Evolutionary conservation across 2,888 invertebrate genomes (phyloP).

Genomic region (Caenorhabditis macrosperma): DNA sequence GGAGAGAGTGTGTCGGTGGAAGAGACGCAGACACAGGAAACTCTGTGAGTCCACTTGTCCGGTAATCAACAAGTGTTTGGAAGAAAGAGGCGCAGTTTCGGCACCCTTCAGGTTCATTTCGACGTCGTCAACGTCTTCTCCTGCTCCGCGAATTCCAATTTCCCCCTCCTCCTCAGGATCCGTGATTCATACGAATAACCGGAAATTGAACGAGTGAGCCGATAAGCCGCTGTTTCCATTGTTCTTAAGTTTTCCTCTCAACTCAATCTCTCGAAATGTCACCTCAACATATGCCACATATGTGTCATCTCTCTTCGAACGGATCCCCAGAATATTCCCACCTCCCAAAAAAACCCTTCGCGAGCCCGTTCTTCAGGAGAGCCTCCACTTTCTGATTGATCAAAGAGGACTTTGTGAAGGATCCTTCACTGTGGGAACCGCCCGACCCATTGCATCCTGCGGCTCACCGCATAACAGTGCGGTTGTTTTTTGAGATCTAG

Average conservation of each 20-base stretch:
- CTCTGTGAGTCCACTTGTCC: slow-evolving; percentile 28
- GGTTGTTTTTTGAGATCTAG: slow-evolving; percentile 2
- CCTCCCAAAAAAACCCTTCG: slow-evolving; percentile 47
- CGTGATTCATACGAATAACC: too few relatives aligned
- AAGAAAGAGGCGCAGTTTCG: neutral
- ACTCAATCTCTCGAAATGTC: slow-evolving; percentile 40
- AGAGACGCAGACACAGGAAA: slow-evolving; percentile 26
- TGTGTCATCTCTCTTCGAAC: slow-evolving; percentile 31
- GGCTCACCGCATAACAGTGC: slow-evolving; percentile 2
- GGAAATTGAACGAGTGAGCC: too few relatives aligned
- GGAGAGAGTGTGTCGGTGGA: neutral
- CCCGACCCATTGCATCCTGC: slow-evolving; percentile 7
- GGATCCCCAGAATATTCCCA: slow-evolving; percentile 52
- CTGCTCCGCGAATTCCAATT: neutral
- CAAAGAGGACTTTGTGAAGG: slow-evolving; percentile 48
- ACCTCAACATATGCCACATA: slow-evolving; percentile 57
- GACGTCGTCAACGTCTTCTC: neutral
- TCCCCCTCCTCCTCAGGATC: neutral
- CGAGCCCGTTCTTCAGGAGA: slow-evolving; percentile 13
- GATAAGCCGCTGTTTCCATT: too few relatives aligned
- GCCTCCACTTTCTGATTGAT: slow-evolving; percentile 29
- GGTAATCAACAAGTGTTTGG: slow-evolving; percentile 59
- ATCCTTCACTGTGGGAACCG: slow-evolving; percentile 54
- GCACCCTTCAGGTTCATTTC: slow-evolving; percentile 30
- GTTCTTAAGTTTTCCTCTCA: too few relatives aligned